Conservation (phyloP, 2,888 invertebrate species). For the Caenorhabditis sp. region DNA sequence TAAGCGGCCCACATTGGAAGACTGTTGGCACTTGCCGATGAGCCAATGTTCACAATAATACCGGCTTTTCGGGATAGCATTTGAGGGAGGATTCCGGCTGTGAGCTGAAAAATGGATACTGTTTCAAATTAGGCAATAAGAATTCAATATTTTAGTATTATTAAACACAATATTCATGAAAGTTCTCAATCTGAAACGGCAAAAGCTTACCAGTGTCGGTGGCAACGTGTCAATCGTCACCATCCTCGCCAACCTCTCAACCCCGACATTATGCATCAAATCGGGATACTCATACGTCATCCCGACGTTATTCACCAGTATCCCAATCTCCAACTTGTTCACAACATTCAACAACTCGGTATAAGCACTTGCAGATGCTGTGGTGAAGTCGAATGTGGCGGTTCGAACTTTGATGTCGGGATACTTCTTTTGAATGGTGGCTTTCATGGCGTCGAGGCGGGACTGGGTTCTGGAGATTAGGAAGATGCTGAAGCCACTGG, state of each 20-base stretch:
- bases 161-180: too few species aligned
- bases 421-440: conserved; percentile 74
- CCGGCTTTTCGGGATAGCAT: conserved; percentile 91
- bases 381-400: conserved; percentile 78
- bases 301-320: conserved; percentile 92
- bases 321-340: conserved; percentile 74
- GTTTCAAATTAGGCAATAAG: too few species aligned
- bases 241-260: conserved; percentile 84
- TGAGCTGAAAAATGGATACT: conserved; percentile 87
- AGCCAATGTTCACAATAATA: conserved; percentile 90
- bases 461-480: conserved; percentile 79
- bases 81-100: conserved; percentile 90
- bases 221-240: conserved; percentile 90
- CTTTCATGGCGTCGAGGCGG: conserved; percentile 77
- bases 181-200: too few species aligned
- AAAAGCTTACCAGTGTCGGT: conserved; percentile 84
- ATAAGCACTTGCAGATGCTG: conserved; percentile 72
- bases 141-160: too few species aligned
- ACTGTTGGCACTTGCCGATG: conserved; percentile 14
- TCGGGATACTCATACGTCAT: conserved; percentile 92
- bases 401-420: conserved; percentile 73
- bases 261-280: conserved; percentile 73
- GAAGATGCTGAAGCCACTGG: conserved; percentile 78
- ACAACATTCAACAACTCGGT: conserved; percentile 72
- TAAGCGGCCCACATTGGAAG: conserved; percentile 47